phyloP scores from a whole-genome alignment of 2,797 vertebrate species.

The Myotis daubentonii region DNA sequence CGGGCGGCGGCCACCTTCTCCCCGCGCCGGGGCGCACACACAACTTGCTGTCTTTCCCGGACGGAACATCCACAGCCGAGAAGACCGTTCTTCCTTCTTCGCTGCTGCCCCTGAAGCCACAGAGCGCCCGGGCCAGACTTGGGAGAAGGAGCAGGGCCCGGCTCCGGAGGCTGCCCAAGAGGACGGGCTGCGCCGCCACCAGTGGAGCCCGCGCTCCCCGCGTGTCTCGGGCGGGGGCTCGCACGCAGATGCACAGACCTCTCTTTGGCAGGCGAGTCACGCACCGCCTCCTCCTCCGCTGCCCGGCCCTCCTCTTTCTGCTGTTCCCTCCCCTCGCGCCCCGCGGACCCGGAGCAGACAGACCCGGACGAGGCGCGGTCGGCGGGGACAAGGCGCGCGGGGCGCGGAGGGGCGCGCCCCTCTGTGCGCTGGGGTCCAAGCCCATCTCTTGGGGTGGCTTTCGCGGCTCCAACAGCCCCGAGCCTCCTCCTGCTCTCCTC shows the following conservation, averaged over 20 bases:
- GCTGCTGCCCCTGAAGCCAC: background rate
- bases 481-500: background rate
- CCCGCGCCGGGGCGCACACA: conserved; percentile 36
- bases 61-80: background rate
- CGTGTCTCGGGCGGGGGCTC: background rate
- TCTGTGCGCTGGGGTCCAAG: conserved; percentile 40
- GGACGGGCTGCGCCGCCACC: background rate
- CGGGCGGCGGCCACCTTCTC: conserved; percentile 43
- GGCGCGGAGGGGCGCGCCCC: conserved; percentile 40
- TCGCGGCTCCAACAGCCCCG: conserved; percentile 68
- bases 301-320: conserved; percentile 55
- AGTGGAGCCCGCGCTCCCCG: background rate
- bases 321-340: conserved; percentile 73
- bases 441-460: conserved; percentile 81
- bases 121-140: background rate
- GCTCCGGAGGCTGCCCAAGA: background rate
- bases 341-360: conserved; percentile 65
- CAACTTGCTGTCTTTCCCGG: conserved; percentile 69
- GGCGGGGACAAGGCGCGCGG: conserved; percentile 65
- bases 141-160: background rate
- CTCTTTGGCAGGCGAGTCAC: conserved; percentile 72
- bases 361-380: conserved; percentile 41
- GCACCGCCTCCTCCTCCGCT: conserved; percentile 62
- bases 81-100: background rate
- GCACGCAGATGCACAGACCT: conserved; percentile 31